phyloP scores from a whole-genome alignment of 2,888 invertebrate species.

The Athalia rosae region DNA sequence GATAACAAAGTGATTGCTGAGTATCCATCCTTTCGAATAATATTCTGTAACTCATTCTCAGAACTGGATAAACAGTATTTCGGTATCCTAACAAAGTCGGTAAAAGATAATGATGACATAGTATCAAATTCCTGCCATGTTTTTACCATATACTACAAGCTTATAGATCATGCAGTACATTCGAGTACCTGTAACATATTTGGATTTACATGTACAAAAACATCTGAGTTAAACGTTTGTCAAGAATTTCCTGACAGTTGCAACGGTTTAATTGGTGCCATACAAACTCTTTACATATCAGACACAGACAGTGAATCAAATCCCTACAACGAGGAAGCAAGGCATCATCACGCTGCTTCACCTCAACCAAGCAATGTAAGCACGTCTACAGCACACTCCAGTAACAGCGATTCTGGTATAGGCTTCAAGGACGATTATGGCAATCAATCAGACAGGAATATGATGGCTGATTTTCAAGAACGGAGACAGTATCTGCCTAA shows the following conservation, averaged over 20 bases:
- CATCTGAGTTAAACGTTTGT: constrained; percentile 86
- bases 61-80: constrained; percentile 95
- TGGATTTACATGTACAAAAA: constrained; percentile 88
- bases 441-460: constrained; percentile 87
- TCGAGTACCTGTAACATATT: constrained; percentile 87
- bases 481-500: constrained; percentile 59
- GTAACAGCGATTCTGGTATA: constrained; percentile 96
- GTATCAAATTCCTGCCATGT: constrained; percentile 95
- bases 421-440: constrained; percentile 93
- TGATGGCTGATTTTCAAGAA: constrained; percentile 84
- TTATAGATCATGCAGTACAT: constrained; percentile 89
- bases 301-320: constrained; percentile 65
- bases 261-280: constrained; percentile 77
- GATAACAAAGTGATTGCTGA: constrained; percentile 88
- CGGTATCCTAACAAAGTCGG: constrained; percentile 91
- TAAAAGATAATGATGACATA: constrained; percentile 75
- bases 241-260: constrained; percentile 94
- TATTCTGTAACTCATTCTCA: constrained; percentile 92
- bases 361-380: constrained; percentile 91
- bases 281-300: constrained; percentile 76
- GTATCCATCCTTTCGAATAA: constrained; percentile 89
- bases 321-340: constrained; percentile 59
- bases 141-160: constrained; percentile 92
- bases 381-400: constrained; percentile 88
- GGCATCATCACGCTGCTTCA: constrained; percentile 73